phyloP scores from a whole-genome alignment of 2,888 invertebrate species.

The Drosophila pseudotakahashii region DNA sequence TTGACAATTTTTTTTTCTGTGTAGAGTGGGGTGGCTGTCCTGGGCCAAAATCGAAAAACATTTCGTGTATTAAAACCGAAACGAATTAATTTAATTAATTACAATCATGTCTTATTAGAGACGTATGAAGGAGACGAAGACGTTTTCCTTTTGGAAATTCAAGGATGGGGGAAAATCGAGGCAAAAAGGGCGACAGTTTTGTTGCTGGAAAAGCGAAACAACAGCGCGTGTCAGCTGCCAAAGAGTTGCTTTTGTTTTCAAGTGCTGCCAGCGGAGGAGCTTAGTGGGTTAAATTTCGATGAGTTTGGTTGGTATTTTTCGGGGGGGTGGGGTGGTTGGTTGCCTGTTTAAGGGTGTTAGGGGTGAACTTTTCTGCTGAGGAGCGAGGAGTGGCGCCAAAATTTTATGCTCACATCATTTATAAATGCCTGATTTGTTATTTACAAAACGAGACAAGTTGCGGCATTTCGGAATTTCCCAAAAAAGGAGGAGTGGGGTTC shows the following conservation, averaged over 20 bases:
- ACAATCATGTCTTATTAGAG: slow-evolving; percentile 84
- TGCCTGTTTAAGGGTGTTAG: background rate
- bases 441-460: slow-evolving; percentile 82
- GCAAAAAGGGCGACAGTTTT: slow-evolving; percentile 32
- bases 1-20: no score
- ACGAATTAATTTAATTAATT: slow-evolving; percentile 85
- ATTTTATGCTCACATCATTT: slow-evolving; percentile 83
- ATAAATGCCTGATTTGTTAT: slow-evolving; percentile 84
- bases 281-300: slow-evolving; percentile 31
- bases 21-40: slow-evolving; percentile 36
- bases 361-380: slow-evolving; percentile 3
- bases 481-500: background rate
- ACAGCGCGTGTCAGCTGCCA: slow-evolving; percentile 52
- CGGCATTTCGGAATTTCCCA: slow-evolving; percentile 68
- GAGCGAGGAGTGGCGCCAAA: slow-evolving; percentile 52
- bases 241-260: slow-evolving; percentile 72
- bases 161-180: background rate
- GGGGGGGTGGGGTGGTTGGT: slow-evolving; percentile 27
- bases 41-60: slow-evolving; percentile 78
- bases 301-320: slow-evolving; percentile 1
- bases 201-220: slow-evolving; percentile 42
- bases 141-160: slow-evolving; percentile 15
- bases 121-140: slow-evolving; percentile 65
- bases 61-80: slow-evolving; percentile 84
- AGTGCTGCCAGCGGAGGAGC: slow-evolving; percentile 47